Percentiles rank a stretch among this genome's conserved stretches.
Evolutionary conservation across 2,113 vertebrate species (phyloP).

Genomic region (Mus pahari): DNA sequence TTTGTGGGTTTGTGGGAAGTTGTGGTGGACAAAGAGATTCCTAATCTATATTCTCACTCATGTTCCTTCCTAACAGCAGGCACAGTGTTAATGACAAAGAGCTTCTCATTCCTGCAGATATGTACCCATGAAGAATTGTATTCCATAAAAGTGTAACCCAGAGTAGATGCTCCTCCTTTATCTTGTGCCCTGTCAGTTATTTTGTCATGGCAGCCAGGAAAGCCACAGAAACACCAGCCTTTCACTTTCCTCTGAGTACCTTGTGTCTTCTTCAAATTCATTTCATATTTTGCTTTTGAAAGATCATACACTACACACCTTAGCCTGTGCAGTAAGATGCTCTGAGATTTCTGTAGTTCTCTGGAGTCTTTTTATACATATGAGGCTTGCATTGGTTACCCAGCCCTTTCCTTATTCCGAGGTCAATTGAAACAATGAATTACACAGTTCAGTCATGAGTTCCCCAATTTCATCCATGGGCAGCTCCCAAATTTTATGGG

Average conservation of each 20-base stretch:
- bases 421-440: slow-evolving; percentile 49
- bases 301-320: not conserved
- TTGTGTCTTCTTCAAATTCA: not conserved
- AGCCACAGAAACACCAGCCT: not conserved
- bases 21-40: not conserved
- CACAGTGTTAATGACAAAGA: not conserved
- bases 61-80: too few relatives aligned
- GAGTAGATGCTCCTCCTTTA: not conserved
- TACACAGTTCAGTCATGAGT: slow-evolving; percentile 52
- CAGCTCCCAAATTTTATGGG: slow-evolving; percentile 47
- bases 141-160: too few relatives aligned
- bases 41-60: too few relatives aligned
- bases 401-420: not conserved
- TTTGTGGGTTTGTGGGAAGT: not conserved
- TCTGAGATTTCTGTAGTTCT: not conserved
- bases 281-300: not conserved
- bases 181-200: too few relatives aligned
- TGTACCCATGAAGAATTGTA: not conserved
- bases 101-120: not conserved
- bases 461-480: slow-evolving; percentile 57
- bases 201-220: not conserved
- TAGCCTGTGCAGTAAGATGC: not conserved
- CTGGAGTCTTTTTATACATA: not conserved
- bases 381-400: not conserved
- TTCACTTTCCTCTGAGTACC: not conserved